Evolutionary conservation across 2,113 vertebrate species (phyloP).

Genomic region (Hippocampus barbouri): DNA sequence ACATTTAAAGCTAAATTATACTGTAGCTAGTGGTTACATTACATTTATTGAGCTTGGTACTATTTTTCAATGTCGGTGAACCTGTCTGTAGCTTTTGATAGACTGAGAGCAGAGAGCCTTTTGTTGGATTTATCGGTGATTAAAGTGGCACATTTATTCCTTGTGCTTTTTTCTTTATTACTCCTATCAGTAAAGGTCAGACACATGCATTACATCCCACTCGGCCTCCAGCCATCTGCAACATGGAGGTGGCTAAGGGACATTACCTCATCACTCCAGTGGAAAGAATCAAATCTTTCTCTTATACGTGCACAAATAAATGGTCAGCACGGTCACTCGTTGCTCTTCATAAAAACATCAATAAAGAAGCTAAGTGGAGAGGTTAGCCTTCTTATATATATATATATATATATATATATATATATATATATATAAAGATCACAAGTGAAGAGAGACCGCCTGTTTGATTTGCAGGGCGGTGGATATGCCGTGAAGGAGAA

Average conservation of each 20-base stretch:
- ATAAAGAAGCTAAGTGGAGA: too few species aligned
- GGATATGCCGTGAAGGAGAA: neutral
- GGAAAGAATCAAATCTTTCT: slow-evolving; percentile 7
- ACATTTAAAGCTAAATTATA: neutral
- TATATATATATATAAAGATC: neutral
- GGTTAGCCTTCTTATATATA: too few species aligned
- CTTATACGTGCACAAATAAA: neutral
- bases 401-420: too few species aligned
- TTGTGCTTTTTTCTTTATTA: slow-evolving; percentile 38
- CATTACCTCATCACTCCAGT: slow-evolving; percentile 18
- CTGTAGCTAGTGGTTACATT: neutral
- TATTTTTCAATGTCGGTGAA: neutral
- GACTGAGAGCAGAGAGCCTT: slow-evolving; percentile 7
- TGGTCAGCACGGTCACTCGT: too few species aligned
- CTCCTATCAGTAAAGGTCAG: slow-evolving; percentile 54
- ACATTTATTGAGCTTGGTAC: neutral
- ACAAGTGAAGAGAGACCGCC: neutral
- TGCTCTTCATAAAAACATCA: too few species aligned
- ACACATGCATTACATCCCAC: slow-evolving; percentile 25
- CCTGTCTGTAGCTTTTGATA: neutral
- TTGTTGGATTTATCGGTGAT: slow-evolving; percentile 36
- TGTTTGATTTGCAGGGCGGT: neutral
- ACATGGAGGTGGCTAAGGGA: slow-evolving; percentile 3
- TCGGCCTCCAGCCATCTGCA: slow-evolving; percentile 22
- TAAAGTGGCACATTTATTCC: slow-evolving; percentile 51